Base-by-base conservation (phyloP, 1,140 invertebrate species). In the Sitodiplosis mosellana region DNA sequence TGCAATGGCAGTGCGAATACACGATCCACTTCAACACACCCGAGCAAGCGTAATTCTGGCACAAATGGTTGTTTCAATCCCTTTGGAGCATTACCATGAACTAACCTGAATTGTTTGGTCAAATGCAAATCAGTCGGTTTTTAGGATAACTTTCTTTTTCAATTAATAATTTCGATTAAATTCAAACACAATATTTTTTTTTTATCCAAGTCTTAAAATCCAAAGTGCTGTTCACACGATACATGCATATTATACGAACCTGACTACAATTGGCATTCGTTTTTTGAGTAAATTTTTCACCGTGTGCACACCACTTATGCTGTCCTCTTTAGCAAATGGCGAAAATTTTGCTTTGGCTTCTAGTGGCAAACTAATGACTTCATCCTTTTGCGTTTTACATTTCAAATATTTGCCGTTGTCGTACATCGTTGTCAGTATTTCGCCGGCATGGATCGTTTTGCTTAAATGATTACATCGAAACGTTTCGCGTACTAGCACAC, bases 331-430 rank as follows among this genome's bases (percentile, higher is more conserved):
- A 27, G 89, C 89, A 19, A 94, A 70, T 1, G 83, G 83, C 54
- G 87, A 92, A 67, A 94, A 94, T 56, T 85, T 80, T 7, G 85
- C 88, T 57, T 84, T 77, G 60, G 87, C 82, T 53, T 93, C 88
- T 59, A 88, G 72, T 42, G 78, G 78, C 46, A 94, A 66, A 54
- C 87, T 76, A 2, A 94, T 72, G 55, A 75, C 83, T 57, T 90
- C 85, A 19, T 87, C 86, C 58, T 80, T 83, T 11, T 76, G 73
- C 61, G 92, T 88, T 1, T 81, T 73, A 68, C 91, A 94, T 48
- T 86, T 80, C 20, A 94, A 70, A 65, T 86, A 88, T 57, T 83
- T 77, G 52, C 73, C 78, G 55, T 80, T 73, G 43, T 63, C 71
- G 40, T 76, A 76, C 40, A 91, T 75, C n/a, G 83, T 80, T 52